phyloP scores from a whole-genome alignment of 2,113 vertebrate genomes.

The Pituophis catenifer region DNA sequence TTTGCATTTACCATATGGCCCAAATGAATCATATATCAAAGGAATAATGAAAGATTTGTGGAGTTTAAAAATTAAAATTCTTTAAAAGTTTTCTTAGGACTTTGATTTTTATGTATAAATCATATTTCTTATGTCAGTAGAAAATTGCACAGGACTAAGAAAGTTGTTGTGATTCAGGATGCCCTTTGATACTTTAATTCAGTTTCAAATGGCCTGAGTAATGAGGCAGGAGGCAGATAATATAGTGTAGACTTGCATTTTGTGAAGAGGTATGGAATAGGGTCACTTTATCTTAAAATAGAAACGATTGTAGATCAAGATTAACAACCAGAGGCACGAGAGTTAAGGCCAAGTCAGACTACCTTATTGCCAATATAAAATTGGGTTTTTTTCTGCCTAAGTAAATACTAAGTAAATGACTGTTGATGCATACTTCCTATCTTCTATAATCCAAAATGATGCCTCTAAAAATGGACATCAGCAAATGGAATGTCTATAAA shows the following conservation, averaged over 20 bases:
- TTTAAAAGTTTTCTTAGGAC: neutral
- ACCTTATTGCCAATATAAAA: neutral
- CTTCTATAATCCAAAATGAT: neutral
- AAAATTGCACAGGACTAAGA: neutral
- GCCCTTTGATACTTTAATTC: neutral
- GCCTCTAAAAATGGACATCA: neutral
- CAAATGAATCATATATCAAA: neutral
- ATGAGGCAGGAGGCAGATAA: neutral
- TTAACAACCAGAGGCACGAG: neutral
- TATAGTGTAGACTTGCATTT: neutral
- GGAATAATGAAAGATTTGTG: neutral
- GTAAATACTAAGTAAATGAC: neutral
- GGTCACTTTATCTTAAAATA: neutral
- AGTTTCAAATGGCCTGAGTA: neutral
- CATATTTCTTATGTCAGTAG: neutral
- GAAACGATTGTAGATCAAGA: neutral
- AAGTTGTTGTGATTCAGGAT: neutral
- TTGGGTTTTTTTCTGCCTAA: neutral
- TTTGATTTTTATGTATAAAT: neutral
- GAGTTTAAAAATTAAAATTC: neutral
- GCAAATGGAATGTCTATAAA: neutral
- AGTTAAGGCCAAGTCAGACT: neutral
- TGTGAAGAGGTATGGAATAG: neutral
- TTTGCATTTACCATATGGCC: neutral
- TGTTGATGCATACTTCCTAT: neutral